Conservation (phyloP, 2,888 invertebrate genomes). For the Zele albiditarsus region DNA sequence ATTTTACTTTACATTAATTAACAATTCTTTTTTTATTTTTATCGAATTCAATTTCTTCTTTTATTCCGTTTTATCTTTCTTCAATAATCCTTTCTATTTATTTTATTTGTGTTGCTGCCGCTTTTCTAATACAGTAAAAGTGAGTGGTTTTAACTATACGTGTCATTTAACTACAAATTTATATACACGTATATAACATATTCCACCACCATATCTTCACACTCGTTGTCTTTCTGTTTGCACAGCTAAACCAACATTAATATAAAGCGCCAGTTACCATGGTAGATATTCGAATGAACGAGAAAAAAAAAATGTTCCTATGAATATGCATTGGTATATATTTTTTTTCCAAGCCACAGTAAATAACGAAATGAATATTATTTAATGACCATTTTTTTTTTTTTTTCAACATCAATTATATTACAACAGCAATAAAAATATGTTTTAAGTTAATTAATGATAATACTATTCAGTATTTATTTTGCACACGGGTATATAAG, state of each 20-base stretch:
- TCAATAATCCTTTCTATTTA: no score
- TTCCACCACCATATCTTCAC: neutral
- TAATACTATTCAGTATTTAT: slow-evolving; percentile 12
- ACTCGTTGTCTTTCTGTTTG: slow-evolving; percentile 55
- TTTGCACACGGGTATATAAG: neutral
- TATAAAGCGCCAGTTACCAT: neutral
- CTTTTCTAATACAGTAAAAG: no score
- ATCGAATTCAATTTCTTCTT: no score
- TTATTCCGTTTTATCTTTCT: no score
- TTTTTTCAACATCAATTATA: neutral
- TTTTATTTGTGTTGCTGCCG: no score
- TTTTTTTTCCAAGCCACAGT: neutral
- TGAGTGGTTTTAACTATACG: slow-evolving; percentile 10
- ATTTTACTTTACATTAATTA: no score
- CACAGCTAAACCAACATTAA: slow-evolving; percentile 65
- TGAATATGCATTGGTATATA: neutral
- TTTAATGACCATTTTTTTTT: neutral
- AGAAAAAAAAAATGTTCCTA: neutral
- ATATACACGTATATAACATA: neutral
- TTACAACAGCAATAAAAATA: neutral
- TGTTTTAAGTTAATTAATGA: neutral
- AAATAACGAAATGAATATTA: neutral
- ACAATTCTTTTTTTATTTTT: no score
- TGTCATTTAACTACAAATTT: neutral
- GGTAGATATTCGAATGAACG: neutral